These are phyloP conservation scores for Meloidogyne hapla DNA, from an alignment of 1,140 invertebrate genomes.

Conservation along the genomic window DNA sequence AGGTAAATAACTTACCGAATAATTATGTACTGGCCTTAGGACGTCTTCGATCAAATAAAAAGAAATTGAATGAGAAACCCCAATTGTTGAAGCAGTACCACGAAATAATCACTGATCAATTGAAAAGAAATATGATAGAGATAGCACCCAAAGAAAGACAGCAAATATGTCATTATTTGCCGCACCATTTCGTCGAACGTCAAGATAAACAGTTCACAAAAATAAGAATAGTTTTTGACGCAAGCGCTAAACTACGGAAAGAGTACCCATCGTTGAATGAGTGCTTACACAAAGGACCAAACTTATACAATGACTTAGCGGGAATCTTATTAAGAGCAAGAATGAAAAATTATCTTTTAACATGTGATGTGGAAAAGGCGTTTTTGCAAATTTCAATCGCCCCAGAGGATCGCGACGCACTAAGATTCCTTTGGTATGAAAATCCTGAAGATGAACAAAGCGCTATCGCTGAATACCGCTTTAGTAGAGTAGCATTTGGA, in stretches of 20 bases:
- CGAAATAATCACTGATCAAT: neutral
- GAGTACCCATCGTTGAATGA: neutral
- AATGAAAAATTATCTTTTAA: neutral
- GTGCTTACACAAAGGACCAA: neutral
- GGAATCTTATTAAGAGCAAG: slow-evolving; percentile 1
- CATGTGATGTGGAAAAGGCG: neutral
- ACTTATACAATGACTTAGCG: neutral
- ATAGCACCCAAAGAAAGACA: neutral
- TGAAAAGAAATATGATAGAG: neutral
- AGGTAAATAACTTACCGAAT: slow-evolving; percentile 12
- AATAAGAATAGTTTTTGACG: slow-evolving; percentile 9
- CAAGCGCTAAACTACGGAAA: neutral
- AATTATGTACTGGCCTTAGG: slow-evolving; percentile 7
- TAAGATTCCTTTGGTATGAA: slow-evolving; percentile 14
- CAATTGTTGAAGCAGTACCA: slow-evolving; percentile 6
- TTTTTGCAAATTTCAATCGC: neutral
- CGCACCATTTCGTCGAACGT: neutral
- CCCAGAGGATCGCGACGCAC: neutral
- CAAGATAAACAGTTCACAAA: neutral
- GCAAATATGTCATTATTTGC: neutral
- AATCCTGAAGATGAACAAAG: neutral
- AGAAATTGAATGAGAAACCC: neutral
- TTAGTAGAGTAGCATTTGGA: slow-evolving; percentile 6
- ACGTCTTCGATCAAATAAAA: neutral
- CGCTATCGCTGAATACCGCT: neutral